phyloP scores from a whole-genome alignment of 1,140 invertebrate genomes.

The Brachionus koreanus region DNA sequence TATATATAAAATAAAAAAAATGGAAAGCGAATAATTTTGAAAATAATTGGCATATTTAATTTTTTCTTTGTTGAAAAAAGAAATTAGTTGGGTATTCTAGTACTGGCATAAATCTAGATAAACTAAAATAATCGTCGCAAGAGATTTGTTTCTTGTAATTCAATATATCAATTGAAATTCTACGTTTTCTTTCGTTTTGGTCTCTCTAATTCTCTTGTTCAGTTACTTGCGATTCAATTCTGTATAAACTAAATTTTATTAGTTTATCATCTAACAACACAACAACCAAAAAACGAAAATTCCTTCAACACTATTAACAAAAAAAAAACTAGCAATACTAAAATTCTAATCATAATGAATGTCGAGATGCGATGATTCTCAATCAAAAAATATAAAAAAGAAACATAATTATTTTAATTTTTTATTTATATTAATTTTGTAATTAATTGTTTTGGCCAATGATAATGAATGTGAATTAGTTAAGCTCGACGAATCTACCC shows the following conservation, averaged over 20 bases:
- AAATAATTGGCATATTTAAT: background rate
- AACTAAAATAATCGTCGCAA: background rate
- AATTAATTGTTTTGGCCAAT: constrained; percentile 38
- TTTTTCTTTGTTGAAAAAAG: background rate
- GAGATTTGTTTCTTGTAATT: background rate
- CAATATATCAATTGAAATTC: background rate
- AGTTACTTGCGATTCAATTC: constrained; percentile 16
- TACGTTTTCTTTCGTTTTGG: background rate
- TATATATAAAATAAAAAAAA: background rate
- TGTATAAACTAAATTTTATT: constrained; percentile 26
- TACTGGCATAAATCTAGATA: background rate
- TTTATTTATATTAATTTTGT: constrained; percentile 19
- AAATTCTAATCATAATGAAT: constrained; percentile 42
- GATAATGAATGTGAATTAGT: constrained; percentile 25
- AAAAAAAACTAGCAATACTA: constrained; percentile 6
- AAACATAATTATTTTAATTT: constrained; percentile 43
- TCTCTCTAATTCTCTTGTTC: background rate
- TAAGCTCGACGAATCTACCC: background rate
- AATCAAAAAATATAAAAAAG: constrained; percentile 31
- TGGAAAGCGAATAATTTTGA: background rate
- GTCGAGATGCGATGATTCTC: constrained; percentile 42
- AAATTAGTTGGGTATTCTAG: background rate
- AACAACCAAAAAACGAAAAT: constrained; percentile 6
- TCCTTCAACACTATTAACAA: constrained; percentile 13
- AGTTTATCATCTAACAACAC: background rate